phyloP scores from a whole-genome alignment of 92 coral and sea anemone genomes.

The Parazoanthus atlanticus region DNA sequence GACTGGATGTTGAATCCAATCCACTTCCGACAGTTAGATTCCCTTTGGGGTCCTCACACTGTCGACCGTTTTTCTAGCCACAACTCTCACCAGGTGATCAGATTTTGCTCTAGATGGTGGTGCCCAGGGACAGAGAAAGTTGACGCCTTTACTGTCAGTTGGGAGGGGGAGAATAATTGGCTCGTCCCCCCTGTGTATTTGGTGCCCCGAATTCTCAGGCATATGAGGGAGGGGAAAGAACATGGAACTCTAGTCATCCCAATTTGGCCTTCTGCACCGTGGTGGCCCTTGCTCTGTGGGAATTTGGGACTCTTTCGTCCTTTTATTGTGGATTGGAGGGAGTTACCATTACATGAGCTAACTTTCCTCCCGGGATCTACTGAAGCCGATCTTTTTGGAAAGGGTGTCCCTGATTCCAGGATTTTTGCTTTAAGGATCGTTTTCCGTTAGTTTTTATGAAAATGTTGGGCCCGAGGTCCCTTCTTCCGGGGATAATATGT shows the following conservation, averaged over 20 bases:
- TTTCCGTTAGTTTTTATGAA: no score
- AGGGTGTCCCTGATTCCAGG: no score
- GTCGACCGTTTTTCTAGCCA: constrained; percentile 30
- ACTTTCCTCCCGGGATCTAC: no score
- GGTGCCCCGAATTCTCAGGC: not conserved
- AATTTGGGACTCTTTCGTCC: no score
- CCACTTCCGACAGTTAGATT: constrained; percentile 7
- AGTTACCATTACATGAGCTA: no score
- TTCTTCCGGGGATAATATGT: no score
- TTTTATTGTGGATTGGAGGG: no score
- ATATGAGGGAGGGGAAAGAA: not conserved
- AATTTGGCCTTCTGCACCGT: not conserved
- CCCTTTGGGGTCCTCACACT: not conserved
- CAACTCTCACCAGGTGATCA: not conserved
- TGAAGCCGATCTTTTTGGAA: no score
- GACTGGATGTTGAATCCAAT: constrained; percentile 55
- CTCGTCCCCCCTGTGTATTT: not conserved
- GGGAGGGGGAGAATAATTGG: not conserved
- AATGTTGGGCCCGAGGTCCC: no score
- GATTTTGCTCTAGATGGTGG: not conserved
- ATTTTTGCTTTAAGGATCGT: no score
- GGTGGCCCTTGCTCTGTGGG: no score
- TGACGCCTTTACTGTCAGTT: not conserved
- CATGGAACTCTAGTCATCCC: not conserved
- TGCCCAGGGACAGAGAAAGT: not conserved